A percentile compares a stretch with the other conserved stretches of the same genome.
These are phyloP conservation scores for Sussaba pulchella DNA, from an alignment of 2,888 invertebrate genomes.

Conservation along the genomic window DNA sequence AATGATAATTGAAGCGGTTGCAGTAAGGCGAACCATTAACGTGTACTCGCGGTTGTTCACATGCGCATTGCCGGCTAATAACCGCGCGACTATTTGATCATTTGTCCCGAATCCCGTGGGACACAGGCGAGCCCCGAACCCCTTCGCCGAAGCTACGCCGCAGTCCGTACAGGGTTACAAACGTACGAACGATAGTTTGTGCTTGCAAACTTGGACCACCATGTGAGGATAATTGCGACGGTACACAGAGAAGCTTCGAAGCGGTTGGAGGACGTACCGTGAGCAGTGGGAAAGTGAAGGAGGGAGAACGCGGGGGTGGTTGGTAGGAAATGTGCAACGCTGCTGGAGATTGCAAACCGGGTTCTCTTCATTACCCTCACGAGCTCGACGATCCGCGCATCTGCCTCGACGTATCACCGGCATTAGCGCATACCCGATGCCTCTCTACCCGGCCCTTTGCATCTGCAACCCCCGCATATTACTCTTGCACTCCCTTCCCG, in stretches of 20 bases:
- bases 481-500: neutral
- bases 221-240: slow-evolving; percentile 52
- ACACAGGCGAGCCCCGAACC: slow-evolving; percentile 11
- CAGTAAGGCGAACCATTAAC: neutral
- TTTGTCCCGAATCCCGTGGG: slow-evolving; percentile 45
- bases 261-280: neutral
- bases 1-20: slow-evolving; percentile 25
- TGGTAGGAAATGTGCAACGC: slow-evolving; percentile 44
- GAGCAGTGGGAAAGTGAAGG: neutral
- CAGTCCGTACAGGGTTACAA: neutral
- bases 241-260: slow-evolving; percentile 9
- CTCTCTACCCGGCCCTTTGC: slow-evolving; percentile 1
- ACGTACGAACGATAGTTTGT: slow-evolving; percentile 40
- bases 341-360: slow-evolving; percentile 28
- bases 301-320: slow-evolving; percentile 12
- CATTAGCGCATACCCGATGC: slow-evolving; percentile 32
- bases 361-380: slow-evolving; percentile 50
- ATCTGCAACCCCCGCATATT: neutral
- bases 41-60: slow-evolving; percentile 8
- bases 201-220: slow-evolving; percentile 49
- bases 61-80: slow-evolving; percentile 34
- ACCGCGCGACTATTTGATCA: slow-evolving; percentile 56
- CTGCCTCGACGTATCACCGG: slow-evolving; percentile 41
- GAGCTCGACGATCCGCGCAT: slow-evolving; percentile 11
- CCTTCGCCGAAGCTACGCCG: neutral